A percentile compares a stretch with the other conserved stretches of the same genome.
These are phyloP conservation scores for Parauchenoglanis ngamensis DNA, from an alignment of 2,797 vertebrate species.

Conservation along the genomic window DNA sequence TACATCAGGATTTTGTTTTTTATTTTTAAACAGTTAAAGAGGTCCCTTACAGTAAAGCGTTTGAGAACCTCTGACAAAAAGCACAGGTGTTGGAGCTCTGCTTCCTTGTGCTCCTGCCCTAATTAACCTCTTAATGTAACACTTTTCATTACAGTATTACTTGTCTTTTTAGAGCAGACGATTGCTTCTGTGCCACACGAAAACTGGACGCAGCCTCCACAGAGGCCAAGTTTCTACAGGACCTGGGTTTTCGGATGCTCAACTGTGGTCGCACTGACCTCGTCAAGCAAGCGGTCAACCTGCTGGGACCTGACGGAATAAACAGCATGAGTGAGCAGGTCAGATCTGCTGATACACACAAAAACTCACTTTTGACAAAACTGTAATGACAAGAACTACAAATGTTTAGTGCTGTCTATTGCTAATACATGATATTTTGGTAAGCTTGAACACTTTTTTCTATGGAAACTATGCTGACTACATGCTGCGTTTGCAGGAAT, in stretches of 20 bases:
- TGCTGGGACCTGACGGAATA: constrained; percentile 92
- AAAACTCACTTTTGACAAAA: not conserved
- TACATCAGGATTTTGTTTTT: not conserved
- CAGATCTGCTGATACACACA: constrained; percentile 28
- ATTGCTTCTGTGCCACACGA: constrained; percentile 94
- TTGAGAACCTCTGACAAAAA: not conserved
- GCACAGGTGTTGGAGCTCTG: not conserved
- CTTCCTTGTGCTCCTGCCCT: not conserved
- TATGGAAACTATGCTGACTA: too few species aligned
- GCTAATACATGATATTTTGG: not conserved
- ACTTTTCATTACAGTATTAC: not conserved
- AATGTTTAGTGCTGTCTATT: not conserved
- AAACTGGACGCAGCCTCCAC: constrained; percentile 93
- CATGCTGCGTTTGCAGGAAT: not conserved
- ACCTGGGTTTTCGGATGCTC: constrained; percentile 97
- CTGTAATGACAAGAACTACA: constrained; percentile 5
- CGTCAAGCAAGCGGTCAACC: constrained; percentile 92
- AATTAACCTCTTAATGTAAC: not conserved
- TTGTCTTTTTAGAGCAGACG: constrained; percentile 85
- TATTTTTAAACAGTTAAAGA: not conserved
- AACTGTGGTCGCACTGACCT: constrained; percentile 96
- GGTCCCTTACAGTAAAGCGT: not conserved
- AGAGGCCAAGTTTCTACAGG: constrained; percentile 95
- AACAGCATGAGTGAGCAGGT: constrained; percentile 99
- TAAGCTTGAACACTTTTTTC: not conserved